phyloP scores from a whole-genome alignment of 30 jellyfish, hydroid and myxozoan species.

The Sanderia malayensis region DNA sequence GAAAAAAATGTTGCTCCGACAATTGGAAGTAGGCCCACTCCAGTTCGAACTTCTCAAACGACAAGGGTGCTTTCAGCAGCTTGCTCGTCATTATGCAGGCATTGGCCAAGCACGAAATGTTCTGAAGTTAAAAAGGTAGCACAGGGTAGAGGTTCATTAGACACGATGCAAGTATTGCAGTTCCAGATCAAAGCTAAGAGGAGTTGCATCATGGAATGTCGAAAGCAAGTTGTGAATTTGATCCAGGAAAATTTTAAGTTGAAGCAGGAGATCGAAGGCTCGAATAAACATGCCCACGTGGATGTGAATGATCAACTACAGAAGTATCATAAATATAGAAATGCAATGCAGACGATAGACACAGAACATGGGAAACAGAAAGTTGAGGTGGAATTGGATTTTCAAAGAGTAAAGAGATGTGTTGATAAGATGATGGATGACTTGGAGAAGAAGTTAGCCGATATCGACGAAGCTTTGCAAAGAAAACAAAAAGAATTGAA shows the following conservation, averaged over 20 bases:
- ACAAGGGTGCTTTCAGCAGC: conserved; percentile 13
- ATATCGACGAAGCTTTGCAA: conserved; percentile 1
- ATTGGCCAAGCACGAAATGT: conserved; percentile 10
- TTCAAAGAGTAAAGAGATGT: conserved; percentile 18
- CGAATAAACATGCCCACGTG: conserved; percentile 16
- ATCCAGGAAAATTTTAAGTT: conserved; percentile 38
- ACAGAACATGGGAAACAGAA: conserved; percentile 46
- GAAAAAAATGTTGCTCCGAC: neutral
- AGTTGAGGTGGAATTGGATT: neutral
- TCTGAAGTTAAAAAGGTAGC: conserved; percentile 4
- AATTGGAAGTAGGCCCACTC: neutral
- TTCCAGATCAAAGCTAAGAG: conserved; percentile 49
- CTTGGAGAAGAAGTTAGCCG: conserved; percentile 7
- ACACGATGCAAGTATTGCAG: conserved; percentile 3
- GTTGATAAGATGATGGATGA: conserved; percentile 6
- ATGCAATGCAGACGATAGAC: conserved; percentile 39
- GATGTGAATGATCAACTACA: conserved; percentile 21
- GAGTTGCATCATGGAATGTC: conserved; percentile 34
- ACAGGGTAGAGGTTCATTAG: conserved; percentile 7
- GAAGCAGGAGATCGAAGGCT: conserved; percentile 30
- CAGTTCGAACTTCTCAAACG: neutral
- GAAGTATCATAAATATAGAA: conserved; percentile 36
- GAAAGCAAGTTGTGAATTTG: conserved; percentile 36
- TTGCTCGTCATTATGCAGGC: conserved; percentile 53
- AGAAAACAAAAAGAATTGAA: conserved; percentile 15